Percentiles rank a stretch among this genome's conserved stretches.
These are phyloP conservation scores for Lophura swinhoii DNA, from an alignment of 2,797 vertebrate species.

Conservation along the genomic window DNA sequence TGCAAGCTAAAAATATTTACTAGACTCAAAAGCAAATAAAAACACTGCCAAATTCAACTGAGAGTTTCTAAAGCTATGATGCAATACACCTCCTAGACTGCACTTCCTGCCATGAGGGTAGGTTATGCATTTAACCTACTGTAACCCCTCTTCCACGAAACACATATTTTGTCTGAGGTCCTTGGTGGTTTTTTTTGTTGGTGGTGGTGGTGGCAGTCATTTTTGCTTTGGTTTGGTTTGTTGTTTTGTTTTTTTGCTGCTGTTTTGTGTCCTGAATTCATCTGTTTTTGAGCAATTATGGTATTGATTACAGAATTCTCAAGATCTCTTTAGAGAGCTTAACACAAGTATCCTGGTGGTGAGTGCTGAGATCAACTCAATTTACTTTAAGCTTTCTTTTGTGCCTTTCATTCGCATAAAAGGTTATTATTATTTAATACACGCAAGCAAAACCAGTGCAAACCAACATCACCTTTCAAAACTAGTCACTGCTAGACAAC, in stretches of 20 bases:
- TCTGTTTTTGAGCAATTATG: not conserved
- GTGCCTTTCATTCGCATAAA: not conserved
- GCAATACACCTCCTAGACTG: not conserved
- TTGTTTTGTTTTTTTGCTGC: not conserved
- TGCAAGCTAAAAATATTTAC: constrained; percentile 16
- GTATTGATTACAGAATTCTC: not conserved
- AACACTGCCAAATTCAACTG: constrained; percentile 26
- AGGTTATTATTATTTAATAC: not conserved
- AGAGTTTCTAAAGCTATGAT: not conserved
- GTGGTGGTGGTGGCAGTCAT: not conserved
- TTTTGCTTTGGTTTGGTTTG: not conserved
- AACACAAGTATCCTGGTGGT: not conserved
- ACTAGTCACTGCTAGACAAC: not conserved
- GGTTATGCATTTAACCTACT: not conserved
- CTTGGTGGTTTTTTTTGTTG: not conserved
- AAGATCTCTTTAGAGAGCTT: not conserved
- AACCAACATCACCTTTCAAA: not conserved
- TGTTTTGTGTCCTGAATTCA: not conserved
- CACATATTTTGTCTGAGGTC: not conserved
- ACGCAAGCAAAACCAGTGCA: not conserved
- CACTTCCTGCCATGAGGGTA: not conserved
- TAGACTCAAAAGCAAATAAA: constrained; percentile 32
- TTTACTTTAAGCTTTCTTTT: not conserved
- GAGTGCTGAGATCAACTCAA: not conserved
- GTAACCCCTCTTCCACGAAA: not conserved